phyloP scores from a whole-genome alignment of 2,888 invertebrate species.

The Strigamia transsilvanica region DNA sequence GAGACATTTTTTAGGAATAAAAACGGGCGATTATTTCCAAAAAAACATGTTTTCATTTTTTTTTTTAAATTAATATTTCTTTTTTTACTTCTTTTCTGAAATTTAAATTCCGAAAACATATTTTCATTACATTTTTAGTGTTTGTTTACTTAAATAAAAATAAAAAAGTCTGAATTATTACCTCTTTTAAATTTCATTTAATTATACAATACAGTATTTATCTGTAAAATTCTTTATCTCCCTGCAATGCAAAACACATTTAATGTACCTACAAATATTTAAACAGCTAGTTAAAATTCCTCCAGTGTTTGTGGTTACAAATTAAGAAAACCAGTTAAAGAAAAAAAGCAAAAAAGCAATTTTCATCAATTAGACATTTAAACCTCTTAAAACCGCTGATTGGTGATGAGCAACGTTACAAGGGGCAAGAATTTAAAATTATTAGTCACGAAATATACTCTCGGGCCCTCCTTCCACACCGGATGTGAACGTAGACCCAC shows the following conservation, averaged over 20 bases:
- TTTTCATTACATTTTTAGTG: neutral
- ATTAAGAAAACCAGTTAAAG: conserved; percentile 28
- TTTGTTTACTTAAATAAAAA: neutral
- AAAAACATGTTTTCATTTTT: neutral
- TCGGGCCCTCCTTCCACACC: neutral
- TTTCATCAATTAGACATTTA: conserved; percentile 31
- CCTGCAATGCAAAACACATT: neutral
- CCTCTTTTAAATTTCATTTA: neutral
- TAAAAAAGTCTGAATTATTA: neutral
- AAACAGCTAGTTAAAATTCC: conserved; percentile 22
- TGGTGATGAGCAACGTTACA: conserved; percentile 21
- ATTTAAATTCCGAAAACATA: neutral
- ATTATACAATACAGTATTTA: neutral
- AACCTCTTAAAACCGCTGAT: conserved; percentile 26
- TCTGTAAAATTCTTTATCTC: neutral
- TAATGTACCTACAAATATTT: neutral
- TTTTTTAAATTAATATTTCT: neutral
- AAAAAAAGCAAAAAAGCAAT: conserved; percentile 21
- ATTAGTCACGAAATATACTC: conserved; percentile 31
- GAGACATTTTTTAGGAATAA: neutral
- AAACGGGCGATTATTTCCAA: neutral
- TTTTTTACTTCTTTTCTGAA: neutral
- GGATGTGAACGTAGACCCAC: conserved; percentile 30
- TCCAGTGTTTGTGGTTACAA: conserved; percentile 5
- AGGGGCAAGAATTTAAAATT: conserved; percentile 17